A percentile compares a stretch with the other conserved stretches of the same genome.
phyloP scores from a whole-genome alignment of 2,888 invertebrate genomes.

The Lochmaea capreae region DNA sequence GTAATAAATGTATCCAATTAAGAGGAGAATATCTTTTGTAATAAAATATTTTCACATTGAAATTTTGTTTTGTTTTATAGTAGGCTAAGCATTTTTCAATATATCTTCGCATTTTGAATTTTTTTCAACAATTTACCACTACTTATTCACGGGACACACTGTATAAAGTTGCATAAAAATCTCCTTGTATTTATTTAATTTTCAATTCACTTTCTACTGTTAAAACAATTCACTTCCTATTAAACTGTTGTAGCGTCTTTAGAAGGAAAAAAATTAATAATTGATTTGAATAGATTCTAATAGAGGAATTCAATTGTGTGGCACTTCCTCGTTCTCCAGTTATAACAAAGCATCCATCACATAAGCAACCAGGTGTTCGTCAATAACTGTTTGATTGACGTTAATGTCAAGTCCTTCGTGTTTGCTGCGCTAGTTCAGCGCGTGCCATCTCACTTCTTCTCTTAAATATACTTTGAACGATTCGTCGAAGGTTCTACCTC shows the following conservation, averaged over 20 bases:
- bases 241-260: neutral
- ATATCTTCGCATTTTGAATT: too few species aligned
- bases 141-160: too few species aligned
- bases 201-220: neutral
- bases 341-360: slow-evolving; percentile 37
- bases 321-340: slow-evolving; percentile 31
- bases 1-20: too few species aligned
- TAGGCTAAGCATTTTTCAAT: too few species aligned
- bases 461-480: neutral
- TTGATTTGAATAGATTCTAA: slow-evolving; percentile 9
- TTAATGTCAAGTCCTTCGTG: slow-evolving; percentile 50
- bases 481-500: slow-evolving; percentile 1
- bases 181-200: neutral
- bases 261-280: neutral
- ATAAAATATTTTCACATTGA: too few species aligned
- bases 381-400: slow-evolving; percentile 47
- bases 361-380: slow-evolving; percentile 41
- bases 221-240: neutral
- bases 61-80: too few species aligned
- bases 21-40: too few species aligned
- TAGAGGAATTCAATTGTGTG: slow-evolving; percentile 34
- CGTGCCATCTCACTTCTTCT: slow-evolving; percentile 39
- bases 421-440: slow-evolving; percentile 47
- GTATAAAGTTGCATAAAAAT: neutral
- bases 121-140: too few species aligned